Base-by-base conservation (phyloP, 1,140 invertebrate species). In the Drosophila dunni region DNA sequence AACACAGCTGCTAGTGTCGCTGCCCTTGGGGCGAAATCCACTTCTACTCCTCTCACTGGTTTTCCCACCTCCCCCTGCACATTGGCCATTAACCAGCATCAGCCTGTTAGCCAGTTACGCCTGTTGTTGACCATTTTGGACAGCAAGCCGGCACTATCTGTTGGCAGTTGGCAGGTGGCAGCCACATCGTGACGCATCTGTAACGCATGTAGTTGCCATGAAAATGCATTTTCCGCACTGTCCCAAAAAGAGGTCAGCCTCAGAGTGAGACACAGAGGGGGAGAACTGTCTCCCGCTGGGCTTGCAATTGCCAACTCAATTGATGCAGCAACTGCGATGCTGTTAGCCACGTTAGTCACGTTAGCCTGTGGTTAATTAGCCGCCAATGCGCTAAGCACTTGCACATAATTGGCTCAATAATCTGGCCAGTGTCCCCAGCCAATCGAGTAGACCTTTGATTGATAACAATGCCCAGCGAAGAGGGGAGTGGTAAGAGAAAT, bases 371-470 rank as follows among this genome's bases (percentile, higher is more conserved):
- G 79, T 84, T 86, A 88, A 88, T 88, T 89, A 89, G 73, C 84
- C 68, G 79, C 62, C 86, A 86, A 83, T 82, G 84, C 80, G 84
- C 80, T 88, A 89, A 89, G 83, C 84, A 89, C 83, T 88, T 83
- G 84, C 80, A 83, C 79, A 88, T 88, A 89, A 88, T 86, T 83
- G 84, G 71, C 50, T 71, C 75, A 85, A 85, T 84, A 83, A 67
- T 57, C 63, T 61, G 53, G 56, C 53, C 56, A 20, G 15, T 51
- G 57, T 79, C 57, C 42, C 38, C 64, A 38, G 60, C 38, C 63
- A 42, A 13, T 10, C 3, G 13, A 53, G 48, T 67, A 73, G 54
- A 48, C 46, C 40, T 58, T 71, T 84, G 82, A 84, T 84, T 85
- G 81, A 84, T 86, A 85, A 70, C 61, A 66, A 60, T 42, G 36